These are phyloP conservation scores for Drosophila suboccidentalis DNA, from an alignment of 2,888 invertebrate genomes.

Conservation along the genomic window DNA sequence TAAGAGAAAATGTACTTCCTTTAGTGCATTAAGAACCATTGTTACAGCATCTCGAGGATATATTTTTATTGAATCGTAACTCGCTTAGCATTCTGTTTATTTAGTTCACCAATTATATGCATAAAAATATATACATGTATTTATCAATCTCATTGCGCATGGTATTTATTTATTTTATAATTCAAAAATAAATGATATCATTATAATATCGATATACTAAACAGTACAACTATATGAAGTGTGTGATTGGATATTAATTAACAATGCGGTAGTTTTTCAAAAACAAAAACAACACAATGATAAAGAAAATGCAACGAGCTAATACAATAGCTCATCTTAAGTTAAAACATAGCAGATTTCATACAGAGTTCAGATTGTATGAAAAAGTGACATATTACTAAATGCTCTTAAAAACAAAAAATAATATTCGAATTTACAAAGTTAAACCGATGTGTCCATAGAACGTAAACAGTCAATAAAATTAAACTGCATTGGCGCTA, in stretches of 20 bases:
- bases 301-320: slow-evolving; percentile 16
- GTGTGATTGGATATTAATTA: neutral
- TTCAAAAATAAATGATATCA: slow-evolving; percentile 28
- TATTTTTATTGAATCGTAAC: slow-evolving; percentile 3
- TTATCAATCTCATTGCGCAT: slow-evolving; percentile 34
- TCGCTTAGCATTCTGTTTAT: slow-evolving; percentile 16
- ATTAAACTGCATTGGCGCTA: slow-evolving; percentile 15
- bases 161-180: slow-evolving; percentile 35
- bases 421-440: slow-evolving; percentile 39
- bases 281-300: slow-evolving; percentile 27
- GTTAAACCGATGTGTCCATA: slow-evolving; percentile 3
- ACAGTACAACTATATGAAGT: slow-evolving; percentile 8
- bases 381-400: slow-evolving; percentile 21
- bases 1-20: slow-evolving; percentile 3
- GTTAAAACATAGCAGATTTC: slow-evolving; percentile 3
- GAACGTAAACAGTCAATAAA: neutral
- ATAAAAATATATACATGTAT: neutral
- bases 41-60: slow-evolving; percentile 2
- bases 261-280: slow-evolving; percentile 8
- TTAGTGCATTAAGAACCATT: slow-evolving; percentile 5
- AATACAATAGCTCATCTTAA: slow-evolving; percentile 14
- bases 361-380: slow-evolving; percentile 17
- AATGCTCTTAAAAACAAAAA: slow-evolving; percentile 57
- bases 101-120: slow-evolving; percentile 2
- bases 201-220: slow-evolving; percentile 21